phyloP scores from a whole-genome alignment of 2,113 vertebrate genomes.

The Platycercus adscitus region DNA sequence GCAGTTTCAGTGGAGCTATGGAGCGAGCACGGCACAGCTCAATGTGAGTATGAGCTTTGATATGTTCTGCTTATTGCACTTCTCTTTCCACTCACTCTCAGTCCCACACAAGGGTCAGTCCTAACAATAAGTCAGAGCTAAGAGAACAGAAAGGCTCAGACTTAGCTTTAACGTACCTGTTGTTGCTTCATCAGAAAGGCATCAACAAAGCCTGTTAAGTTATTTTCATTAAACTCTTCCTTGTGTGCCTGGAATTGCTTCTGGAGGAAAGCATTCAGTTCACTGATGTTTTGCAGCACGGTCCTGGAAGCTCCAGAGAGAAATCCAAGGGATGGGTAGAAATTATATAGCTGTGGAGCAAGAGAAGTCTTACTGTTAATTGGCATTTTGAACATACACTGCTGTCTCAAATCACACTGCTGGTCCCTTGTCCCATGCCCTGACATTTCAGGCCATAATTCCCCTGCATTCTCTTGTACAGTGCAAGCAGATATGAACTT shows the following conservation, averaged over 20 bases:
- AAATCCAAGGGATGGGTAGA: conserved; percentile 65
- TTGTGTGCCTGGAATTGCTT: conserved; percentile 51
- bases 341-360: conserved; percentile 67
- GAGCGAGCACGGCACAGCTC: background rate
- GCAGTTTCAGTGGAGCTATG: background rate
- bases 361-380: background rate
- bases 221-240: conserved; percentile 53
- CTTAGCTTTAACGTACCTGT: conserved; percentile 45
- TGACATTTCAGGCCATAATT: background rate
- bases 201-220: conserved; percentile 73
- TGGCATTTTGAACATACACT: background rate
- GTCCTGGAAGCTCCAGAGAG: conserved; percentile 59
- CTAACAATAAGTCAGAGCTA: background rate
- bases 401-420: background rate
- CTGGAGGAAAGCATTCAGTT: conserved; percentile 14
- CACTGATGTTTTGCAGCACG: background rate
- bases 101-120: background rate
- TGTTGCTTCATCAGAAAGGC: conserved; percentile 71
- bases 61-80: background rate
- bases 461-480: background rate
- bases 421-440: background rate
- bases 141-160: background rate
- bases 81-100: background rate
- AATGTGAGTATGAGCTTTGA: background rate
- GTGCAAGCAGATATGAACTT: background rate